Base-by-base conservation (phyloP, 2,888 invertebrate genomes). In the Pandemis cinnamomeana region DNA sequence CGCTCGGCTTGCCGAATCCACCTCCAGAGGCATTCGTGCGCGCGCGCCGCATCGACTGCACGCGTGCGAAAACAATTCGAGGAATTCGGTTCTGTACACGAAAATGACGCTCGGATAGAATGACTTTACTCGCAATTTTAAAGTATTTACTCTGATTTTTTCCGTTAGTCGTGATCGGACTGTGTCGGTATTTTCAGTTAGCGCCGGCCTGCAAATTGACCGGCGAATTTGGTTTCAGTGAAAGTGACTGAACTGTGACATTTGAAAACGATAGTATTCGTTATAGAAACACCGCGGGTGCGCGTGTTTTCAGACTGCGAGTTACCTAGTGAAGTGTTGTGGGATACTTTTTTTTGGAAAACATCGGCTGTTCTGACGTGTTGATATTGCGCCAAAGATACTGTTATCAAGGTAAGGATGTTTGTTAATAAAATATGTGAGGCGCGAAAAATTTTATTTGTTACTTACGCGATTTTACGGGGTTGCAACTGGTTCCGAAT, bases 21-120 rank as follows among this genome's bases (percentile, higher is more conserved):
- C 93, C 93, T 93, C 89, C 89, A 86, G 79, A 84, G 84, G 88
- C 92, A 94, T 93, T 94, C 91, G 92, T 91, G 92, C 93, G 93
- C 93, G 89, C 88, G 92, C 93, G 92, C 92, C 90, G 91, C 81
- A 80, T 82, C 82, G 86, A 86, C 78, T 80, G 85, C 89, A 92
- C 92, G 93, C 88, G 86, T 82, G 77, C 82, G 36, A 72, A 75
- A 51, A 71, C 48, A 71, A 68, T 84, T 81, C 80, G 78, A 78
- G 83, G 82, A 78, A 78, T 75, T 4, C 4, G 5, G 20, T 84
- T 84, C 83, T 81, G 85, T 86, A 89, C 82, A 79, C 68, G 62
- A 77, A 81, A 84, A 80, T 86, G 87, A 82, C 86, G 82, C 84
- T 86, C 86, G 86, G 80, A 71, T 68, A 75, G 20, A 13, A 67